Conservation (phyloP, 2,888 invertebrate species). For the Bombyx huttoni region DNA sequence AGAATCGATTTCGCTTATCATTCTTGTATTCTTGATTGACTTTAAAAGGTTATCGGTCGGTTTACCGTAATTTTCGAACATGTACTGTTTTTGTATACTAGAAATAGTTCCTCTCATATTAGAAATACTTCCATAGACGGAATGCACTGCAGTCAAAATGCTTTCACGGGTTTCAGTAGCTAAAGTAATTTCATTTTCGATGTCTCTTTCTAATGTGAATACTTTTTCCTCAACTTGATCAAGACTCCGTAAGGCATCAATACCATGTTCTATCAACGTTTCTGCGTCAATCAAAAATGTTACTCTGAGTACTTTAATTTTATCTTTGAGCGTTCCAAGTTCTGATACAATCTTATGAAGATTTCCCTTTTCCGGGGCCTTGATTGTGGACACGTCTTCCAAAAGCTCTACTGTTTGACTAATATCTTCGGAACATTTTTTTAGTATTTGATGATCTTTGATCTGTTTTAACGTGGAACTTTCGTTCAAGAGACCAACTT, state of each 20-base stretch:
- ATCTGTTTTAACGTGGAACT: constrained; percentile 8
- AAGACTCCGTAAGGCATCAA: constrained; percentile 47
- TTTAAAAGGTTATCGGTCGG: constrained; percentile 42
- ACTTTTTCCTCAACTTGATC: constrained; percentile 57
- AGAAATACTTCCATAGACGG: constrained; percentile 64
- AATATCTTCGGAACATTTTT: constrained; percentile 34
- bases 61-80: constrained; percentile 57
- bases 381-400: constrained; percentile 44
- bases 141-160: constrained; percentile 59
- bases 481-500: constrained; percentile 20
- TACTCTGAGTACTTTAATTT: constrained; percentile 32
- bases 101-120: constrained; percentile 67
- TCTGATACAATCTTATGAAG: constrained; percentile 23
- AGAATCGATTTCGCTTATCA: constrained; percentile 16
- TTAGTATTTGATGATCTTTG: constrained; percentile 20
- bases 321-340: constrained; percentile 30
- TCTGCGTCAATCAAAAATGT: constrained; percentile 34
- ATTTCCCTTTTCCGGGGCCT: constrained; percentile 24
- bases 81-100: constrained; percentile 51
- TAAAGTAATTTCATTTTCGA: constrained; percentile 23
- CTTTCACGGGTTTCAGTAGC: constrained; percentile 32
- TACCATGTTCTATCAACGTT: constrained; percentile 49
- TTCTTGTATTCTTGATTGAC: constrained; percentile 38
- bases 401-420: constrained; percentile 46
- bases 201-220: constrained; percentile 44